A percentile compares a stretch with the other conserved stretches of the same genome.
These are phyloP conservation scores for Drosophila simulans DNA, from an alignment of 1,140 invertebrate species.

Conservation along the genomic window DNA sequence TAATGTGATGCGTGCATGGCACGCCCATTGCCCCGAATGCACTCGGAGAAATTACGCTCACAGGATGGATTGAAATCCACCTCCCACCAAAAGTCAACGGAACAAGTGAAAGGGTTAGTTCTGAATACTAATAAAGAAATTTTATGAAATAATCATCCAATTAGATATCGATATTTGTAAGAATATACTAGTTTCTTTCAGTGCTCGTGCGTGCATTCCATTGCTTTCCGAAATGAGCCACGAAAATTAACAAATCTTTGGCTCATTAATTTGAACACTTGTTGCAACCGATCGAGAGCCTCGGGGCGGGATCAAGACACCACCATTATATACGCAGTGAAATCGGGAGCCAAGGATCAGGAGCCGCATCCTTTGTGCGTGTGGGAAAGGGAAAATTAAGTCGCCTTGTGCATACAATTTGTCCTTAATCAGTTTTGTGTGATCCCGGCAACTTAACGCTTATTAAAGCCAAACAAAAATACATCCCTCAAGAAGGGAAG, in stretches of 20 bases:
- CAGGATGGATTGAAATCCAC: background rate
- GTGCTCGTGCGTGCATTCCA: conserved; percentile 31
- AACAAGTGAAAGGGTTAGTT: too few relatives aligned
- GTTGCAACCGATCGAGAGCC: conserved; percentile 40
- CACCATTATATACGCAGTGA: conserved; percentile 11
- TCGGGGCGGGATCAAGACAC: conserved; percentile 26
- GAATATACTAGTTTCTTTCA: background rate
- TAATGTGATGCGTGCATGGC: conserved; percentile 61
- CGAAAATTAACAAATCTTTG: conserved; percentile 81
- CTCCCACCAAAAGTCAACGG: background rate
- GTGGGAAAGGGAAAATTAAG: conserved; percentile 60
- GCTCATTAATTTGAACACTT: conserved; percentile 80
- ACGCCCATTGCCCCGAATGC: conserved; percentile 30
- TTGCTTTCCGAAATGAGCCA: conserved; percentile 57
- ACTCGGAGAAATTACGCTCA: background rate
- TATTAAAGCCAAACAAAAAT: conserved; percentile 67
- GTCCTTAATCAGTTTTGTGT: conserved; percentile 60
- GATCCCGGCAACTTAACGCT: conserved; percentile 74
- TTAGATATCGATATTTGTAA: too few relatives aligned
- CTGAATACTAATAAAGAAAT: too few relatives aligned
- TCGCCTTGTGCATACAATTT: conserved; percentile 60
- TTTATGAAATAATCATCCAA: too few relatives aligned
- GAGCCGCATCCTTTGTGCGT: conserved; percentile 23
- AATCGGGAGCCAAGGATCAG: conserved; percentile 21
- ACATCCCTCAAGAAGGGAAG: conserved; percentile 5